These are phyloP conservation scores for Leucoma salicis DNA, from an alignment of 2,888 invertebrate species.

Conservation along the genomic window DNA sequence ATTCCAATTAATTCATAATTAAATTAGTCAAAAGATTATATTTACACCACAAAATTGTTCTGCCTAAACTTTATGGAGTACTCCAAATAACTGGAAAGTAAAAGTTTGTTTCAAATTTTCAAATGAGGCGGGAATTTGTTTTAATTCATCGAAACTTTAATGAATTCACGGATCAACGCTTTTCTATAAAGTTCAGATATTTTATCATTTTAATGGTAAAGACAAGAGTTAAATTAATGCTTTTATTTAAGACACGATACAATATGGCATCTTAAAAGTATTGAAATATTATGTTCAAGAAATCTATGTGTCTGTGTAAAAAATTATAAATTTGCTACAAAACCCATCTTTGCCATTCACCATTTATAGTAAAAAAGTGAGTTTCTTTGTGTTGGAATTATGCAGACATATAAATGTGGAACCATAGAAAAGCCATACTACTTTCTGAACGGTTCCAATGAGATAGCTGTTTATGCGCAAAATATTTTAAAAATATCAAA, in stretches of 20 bases:
- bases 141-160: neutral
- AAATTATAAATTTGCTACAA: no score
- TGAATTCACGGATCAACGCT: neutral
- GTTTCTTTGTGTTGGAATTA: no score
- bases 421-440: no score
- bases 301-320: no score
- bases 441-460: no score
- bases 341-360: no score
- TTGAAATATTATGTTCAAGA: no score
- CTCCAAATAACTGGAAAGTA: neutral
- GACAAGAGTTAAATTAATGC: neutral
- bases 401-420: no score
- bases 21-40: constrained; percentile 1
- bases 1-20: neutral
- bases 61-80: neutral
- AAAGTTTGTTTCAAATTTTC: neutral
- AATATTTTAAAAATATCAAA: no score
- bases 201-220: neutral
- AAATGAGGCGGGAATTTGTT: neutral
- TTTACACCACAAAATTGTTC: neutral
- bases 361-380: no score
- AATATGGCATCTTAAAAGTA: neutral
- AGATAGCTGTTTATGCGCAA: no score
- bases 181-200: neutral
- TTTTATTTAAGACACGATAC: neutral